Evolutionary conservation across 2,888 invertebrate species (phyloP), one percentile per base, ranked within the genome.

Genomic region (Agrotis clavis): DNA sequence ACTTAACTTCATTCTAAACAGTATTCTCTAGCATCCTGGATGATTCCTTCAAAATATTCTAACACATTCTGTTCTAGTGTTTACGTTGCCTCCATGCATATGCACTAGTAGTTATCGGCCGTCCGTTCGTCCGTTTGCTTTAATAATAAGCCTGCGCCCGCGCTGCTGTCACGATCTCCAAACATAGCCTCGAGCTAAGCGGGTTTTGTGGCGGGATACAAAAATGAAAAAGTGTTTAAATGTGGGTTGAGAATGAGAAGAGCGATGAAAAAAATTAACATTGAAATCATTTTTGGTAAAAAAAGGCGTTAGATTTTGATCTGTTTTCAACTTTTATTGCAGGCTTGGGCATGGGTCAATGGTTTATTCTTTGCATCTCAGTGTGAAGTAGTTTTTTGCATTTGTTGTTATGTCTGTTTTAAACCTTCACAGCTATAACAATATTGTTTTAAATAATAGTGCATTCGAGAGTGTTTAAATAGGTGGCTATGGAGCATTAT

Each of bases 101-200:
- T 95, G 94, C 93, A 90, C 93, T 93, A 93, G 93, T 92, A 92
- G 94, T 94, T 95, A 95, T 94, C 94, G 92, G 90, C 87, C 90
- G 93, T 92, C 91, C 91, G 94, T 91, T 90, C 90, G 91, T 92
- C 86, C 91, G 90, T 95, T 95, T 96, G 94, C 94, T 95, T 94
- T 94, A 95, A 95, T 93, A 95, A 95, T 95, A 95, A 94, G 90
- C 88, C 84, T 89, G 90, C 90, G 93, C 92, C 88, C 86, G 93
- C 92, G 92, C 90, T 89, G 90, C 85, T 94, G 95, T 95, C 96
- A 96, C 95, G 95, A 95, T 93, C 92, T 87, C 92, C 94, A 95
- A 95, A 95, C 95, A 95, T 82, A 80, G 92, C 90, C 84, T 74
- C 89, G 78, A 88, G 91, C 90, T 87, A 85, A 88, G 89, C 89